Base-by-base conservation (phyloP, 1,140 invertebrate genomes). In the Wiebesia pumilae region DNA sequence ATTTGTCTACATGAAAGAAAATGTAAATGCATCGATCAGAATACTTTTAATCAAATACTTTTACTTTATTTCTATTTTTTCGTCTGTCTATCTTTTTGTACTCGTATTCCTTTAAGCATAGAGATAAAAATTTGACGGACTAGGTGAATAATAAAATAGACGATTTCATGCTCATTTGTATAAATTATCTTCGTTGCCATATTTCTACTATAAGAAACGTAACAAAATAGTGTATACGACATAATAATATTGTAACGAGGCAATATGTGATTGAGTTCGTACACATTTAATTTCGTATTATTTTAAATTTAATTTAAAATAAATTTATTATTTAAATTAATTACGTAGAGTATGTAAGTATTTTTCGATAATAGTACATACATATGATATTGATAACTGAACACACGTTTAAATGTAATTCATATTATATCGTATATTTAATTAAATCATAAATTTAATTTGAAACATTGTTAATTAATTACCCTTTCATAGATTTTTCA, bases 131-230 rank as follows among this genome's bases (percentile, higher is more conserved):
- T 58, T 27, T 43, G 30, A 40, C 27, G 10, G 2, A 62, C 3
- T 62, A 62, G n/a, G n/a, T 9, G 19, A 10, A 71, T 14, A 54
- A 82, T 35, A 43, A 83, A 75, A 43, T 38, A 10, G 6, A 40
- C 35, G 35, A 62, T 43, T 40, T 62, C 82, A 77, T 83, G 27
- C 43, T 71, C 77, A 83, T 83, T 83, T 83, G 62, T 83, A 62
- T 58, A 3, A 51, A 75, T 75, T 62, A 21, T 40, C 0, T 35
- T 73, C 33, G 73, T 81, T 65, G 27, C 24, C 40, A 69, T 69
- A 69, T 47, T 65, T 30, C 30, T 21, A 51, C 12, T 40, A 30
- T 78, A n/a, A 47, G 24, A 3, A 21, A 27, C 24, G 6, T 43
- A 24, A 75, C 6, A 75, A 43, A n/a, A 43, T 75, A 27, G 1